phyloP scores from a whole-genome alignment of 2,888 invertebrate genomes.

The Toxonevra muliebris region DNA sequence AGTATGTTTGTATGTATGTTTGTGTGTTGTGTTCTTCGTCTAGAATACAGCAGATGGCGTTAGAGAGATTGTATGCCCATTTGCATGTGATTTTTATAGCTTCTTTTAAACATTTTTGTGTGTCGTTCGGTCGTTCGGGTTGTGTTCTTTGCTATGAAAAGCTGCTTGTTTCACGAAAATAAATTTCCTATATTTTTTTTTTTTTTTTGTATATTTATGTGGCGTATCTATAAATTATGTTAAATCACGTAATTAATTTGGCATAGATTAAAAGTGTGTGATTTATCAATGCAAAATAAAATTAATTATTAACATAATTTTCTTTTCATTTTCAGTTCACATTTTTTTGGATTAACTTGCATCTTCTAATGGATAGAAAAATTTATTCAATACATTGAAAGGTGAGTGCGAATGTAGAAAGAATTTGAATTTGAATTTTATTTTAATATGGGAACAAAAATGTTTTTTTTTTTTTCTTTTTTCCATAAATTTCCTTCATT shows the following conservation, averaged over 20 bases:
- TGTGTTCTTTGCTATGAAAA: conserved; percentile 21
- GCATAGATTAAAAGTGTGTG: not conserved
- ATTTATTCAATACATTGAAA: too few relatives aligned
- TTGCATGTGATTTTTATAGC: conserved; percentile 1
- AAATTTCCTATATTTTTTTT: not conserved
- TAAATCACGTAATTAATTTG: not conserved
- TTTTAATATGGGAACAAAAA: too few relatives aligned
- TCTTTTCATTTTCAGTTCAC: not conserved
- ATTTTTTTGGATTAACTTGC: too few relatives aligned
- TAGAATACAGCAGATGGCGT: conserved; percentile 43
- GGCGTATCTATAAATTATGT: not conserved
- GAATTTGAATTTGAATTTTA: too few relatives aligned
- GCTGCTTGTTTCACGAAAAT: not conserved
- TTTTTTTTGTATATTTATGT: not conserved
- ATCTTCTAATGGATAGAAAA: too few relatives aligned
- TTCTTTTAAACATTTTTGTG: not conserved
- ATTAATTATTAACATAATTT: not conserved
- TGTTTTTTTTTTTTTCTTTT: too few relatives aligned
- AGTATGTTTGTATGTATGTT: not conserved
- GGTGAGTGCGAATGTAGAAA: too few relatives aligned
- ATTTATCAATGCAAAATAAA: not conserved
- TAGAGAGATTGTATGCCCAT: not conserved
- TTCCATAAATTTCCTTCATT: too few relatives aligned
- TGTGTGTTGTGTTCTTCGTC: conserved; percentile 13
- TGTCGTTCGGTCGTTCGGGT: conserved; percentile 8